These are phyloP conservation scores for Cotesia chilonis DNA, from an alignment of 1,140 invertebrate species.

Conservation along the genomic window DNA sequence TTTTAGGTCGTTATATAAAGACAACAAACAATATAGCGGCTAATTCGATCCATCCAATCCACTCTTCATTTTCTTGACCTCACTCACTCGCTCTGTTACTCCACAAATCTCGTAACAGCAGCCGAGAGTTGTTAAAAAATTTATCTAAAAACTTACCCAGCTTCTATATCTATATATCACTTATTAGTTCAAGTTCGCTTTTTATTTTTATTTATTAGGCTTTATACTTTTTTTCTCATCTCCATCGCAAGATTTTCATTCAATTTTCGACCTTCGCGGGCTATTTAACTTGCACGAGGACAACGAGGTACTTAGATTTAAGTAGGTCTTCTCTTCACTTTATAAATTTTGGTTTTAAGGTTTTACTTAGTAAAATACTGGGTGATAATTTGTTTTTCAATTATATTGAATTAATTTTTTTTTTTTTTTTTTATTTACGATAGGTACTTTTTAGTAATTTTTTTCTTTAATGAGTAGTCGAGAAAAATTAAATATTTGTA, in stretches of 20 bases:
- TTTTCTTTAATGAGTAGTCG: background rate
- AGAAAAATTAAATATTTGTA: too few relatives aligned
- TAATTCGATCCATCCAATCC: too few relatives aligned
- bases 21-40: too few relatives aligned
- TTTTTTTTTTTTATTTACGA: background rate
- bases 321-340: background rate
- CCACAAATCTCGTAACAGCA: background rate
- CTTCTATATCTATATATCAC: slow-evolving; percentile 7
- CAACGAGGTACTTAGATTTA: background rate
- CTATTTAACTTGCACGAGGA: slow-evolving; percentile 22
- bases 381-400: too few relatives aligned
- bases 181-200: slow-evolving; percentile 30
- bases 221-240: background rate
- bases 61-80: too few relatives aligned
- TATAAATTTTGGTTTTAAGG: background rate
- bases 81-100: too few relatives aligned
- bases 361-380: too few relatives aligned
- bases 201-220: background rate
- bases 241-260: slow-evolving; percentile 4
- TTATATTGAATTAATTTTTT: too few relatives aligned
- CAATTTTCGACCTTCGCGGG: slow-evolving; percentile 22
- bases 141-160: background rate
- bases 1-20: background rate
- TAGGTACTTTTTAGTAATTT: too few relatives aligned
- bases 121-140: too few relatives aligned